Evolutionary conservation across 1,140 invertebrate species (phyloP).

Genomic region (Brachionus asplanchnoidis): DNA sequence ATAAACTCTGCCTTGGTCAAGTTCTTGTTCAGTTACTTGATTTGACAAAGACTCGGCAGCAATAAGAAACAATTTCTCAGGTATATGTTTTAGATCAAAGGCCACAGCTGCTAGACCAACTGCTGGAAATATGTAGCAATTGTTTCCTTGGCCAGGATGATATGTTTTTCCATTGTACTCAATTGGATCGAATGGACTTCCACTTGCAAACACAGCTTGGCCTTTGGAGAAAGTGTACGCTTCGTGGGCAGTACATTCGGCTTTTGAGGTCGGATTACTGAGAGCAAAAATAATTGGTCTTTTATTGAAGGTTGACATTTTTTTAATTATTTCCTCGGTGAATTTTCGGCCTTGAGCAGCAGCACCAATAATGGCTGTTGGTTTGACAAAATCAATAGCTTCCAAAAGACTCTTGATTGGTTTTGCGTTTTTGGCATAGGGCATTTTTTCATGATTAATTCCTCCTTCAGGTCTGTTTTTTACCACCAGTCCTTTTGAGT

Average conservation of each 20-base stretch:
- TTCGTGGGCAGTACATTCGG: constrained; percentile 89
- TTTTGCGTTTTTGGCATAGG: constrained; percentile 75
- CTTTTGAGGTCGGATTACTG: constrained; percentile 90
- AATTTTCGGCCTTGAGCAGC: constrained; percentile 82
- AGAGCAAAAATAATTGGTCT: constrained; percentile 86
- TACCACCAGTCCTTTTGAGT: constrained; percentile 57
- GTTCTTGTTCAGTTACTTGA: constrained; percentile 71
- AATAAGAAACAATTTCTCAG: constrained; percentile 53
- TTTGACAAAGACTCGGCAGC: constrained; percentile 67
- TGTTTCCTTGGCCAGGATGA: constrained; percentile 56
- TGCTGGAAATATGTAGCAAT: constrained; percentile 57
- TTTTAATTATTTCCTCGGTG: constrained; percentile 73
- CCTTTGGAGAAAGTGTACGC: constrained; percentile 57
- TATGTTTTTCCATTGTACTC: constrained; percentile 48
- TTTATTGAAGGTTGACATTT: constrained; percentile 79
- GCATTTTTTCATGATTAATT: constrained; percentile 66
- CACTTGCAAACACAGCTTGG: constrained; percentile 53
- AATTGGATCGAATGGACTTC: constrained; percentile 53
- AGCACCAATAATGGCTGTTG: constrained; percentile 77
- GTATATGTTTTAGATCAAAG: constrained; percentile 51
- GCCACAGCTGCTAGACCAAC: constrained; percentile 52
- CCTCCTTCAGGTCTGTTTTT: constrained; percentile 44
- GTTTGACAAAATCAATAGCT: constrained; percentile 75
- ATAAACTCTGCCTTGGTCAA: constrained; percentile 77
- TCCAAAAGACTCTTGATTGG: constrained; percentile 71